Percentiles rank a stretch among this genome's conserved stretches.
These are phyloP conservation scores for Brachionus manjavacas DNA, from an alignment of 1,140 invertebrate genomes.

Conservation along the genomic window DNA sequence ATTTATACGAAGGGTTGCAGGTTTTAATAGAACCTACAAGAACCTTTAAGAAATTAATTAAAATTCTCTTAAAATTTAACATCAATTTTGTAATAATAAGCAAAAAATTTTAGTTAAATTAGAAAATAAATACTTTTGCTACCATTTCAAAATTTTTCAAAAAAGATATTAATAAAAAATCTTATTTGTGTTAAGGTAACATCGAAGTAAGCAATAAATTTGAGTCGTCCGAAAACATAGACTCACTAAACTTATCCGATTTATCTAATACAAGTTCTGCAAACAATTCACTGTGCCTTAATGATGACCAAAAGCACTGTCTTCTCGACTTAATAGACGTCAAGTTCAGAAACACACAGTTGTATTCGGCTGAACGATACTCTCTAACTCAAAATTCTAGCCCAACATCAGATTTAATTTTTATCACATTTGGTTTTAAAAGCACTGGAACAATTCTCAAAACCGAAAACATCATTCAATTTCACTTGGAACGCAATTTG, in stretches of 20 bases:
- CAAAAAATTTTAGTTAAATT: no score
- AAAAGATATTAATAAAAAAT: no score
- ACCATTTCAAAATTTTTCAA: no score
- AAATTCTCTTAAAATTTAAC: no score
- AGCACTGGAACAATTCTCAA: not conserved
- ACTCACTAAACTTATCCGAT: constrained; percentile 44
- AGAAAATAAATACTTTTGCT: no score
- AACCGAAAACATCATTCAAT: constrained; percentile 71
- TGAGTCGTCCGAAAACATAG: constrained; percentile 49
- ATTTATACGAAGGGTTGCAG: no score
- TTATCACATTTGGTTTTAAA: constrained; percentile 29
- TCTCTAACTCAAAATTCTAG: not conserved
- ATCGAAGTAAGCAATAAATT: constrained; percentile 72
- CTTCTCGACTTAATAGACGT: constrained; percentile 73
- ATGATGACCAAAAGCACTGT: constrained; percentile 49
- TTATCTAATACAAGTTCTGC: not conserved
- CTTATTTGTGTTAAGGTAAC: constrained; percentile 61
- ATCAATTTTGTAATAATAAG: no score
- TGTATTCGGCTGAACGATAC: constrained; percentile 64
- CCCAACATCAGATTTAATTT: not conserved
- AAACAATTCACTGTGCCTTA: constrained; percentile 43
- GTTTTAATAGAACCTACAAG: no score
- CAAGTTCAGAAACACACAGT: constrained; percentile 74
- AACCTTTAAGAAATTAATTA: no score
- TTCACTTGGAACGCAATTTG: constrained; percentile 78